phyloP scores from a whole-genome alignment of 2,113 vertebrate genomes.

The Protobothrops flavoviridis region DNA sequence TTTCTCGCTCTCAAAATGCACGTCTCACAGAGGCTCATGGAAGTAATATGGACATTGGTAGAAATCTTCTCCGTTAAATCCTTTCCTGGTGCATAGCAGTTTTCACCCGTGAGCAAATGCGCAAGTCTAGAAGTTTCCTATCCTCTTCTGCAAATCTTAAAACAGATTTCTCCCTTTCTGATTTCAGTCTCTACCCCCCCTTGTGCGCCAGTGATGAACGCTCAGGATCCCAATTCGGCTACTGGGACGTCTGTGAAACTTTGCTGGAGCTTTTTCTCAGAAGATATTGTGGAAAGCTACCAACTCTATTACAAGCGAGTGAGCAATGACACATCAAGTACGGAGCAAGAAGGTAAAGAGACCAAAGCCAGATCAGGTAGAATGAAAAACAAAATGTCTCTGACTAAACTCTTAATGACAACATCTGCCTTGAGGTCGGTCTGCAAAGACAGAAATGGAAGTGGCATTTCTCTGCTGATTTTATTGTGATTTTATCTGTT shows the following conservation, averaged over 20 bases:
- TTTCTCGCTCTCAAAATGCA: neutral
- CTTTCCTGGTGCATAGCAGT: neutral
- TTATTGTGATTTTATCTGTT: neutral
- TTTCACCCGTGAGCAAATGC: neutral
- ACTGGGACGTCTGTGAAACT: slow-evolving; percentile 82
- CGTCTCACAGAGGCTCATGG: neutral
- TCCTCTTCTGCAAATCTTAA: neutral
- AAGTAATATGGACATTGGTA: neutral
- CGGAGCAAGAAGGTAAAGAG: slow-evolving; percentile 73
- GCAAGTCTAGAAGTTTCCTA: neutral
- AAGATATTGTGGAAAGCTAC: slow-evolving; percentile 90
- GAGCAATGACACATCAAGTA: slow-evolving; percentile 63
- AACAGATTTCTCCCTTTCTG: neutral
- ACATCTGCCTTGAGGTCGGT: neutral
- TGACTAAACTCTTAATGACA: neutral
- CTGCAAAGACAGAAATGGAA: neutral
- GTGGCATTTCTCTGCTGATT: neutral
- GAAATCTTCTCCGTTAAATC: neutral
- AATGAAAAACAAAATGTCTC: neutral
- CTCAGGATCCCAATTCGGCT: slow-evolving; percentile 86
- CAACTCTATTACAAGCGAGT: slow-evolving; percentile 82
- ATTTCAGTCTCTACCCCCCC: slow-evolving; percentile 73
- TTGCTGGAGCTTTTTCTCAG: slow-evolving; percentile 91
- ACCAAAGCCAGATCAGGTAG: neutral
- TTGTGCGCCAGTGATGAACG: slow-evolving; percentile 92